Base-by-base conservation (phyloP, 2,797 vertebrate genomes). In the Sandelia bainsii region DNA sequence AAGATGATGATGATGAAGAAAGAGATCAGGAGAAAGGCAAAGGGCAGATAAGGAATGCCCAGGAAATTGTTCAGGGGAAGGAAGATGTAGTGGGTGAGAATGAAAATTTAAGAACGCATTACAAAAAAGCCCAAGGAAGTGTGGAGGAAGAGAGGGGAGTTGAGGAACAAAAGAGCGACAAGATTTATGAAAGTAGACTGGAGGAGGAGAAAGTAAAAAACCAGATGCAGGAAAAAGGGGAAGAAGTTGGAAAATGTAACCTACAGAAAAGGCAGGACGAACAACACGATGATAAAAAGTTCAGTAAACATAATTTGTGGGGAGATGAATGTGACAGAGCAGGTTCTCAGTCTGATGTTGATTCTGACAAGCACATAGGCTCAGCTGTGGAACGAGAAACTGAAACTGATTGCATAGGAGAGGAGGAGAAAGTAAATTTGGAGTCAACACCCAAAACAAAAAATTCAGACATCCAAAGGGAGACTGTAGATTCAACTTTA, bases 151-250 rank as follows among this genome's bases (percentile, higher is more conserved):
- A 61, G 49, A 42, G 14, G 10, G 8, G 27, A 65, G 34, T 1
- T 6, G 67, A 61, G 19, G 32, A 8, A 23, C 20, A 60, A 42
- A 5, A 67, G 16, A 20, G 40, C 13, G 44, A 49, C 6, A 34
- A 37, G 13, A 62, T 49, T 37, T 16, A 40, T 29, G 37, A 48
- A 51, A 32, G 19, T 16, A 40, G n/a, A 40, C 14, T 13, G 3
- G 19, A 62, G n/a, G 54, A 66, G 25, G 8, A 78, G 2, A 13
- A 27, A 27, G 16, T 45, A 14, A 42, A 62, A 27, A 27, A 69
- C 17, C 50, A 71, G 63, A 42, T 51, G 14, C 40, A 51, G 22
- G 64, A 63, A 61, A 66, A 39, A 11, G 39, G 54, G 17, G 19
- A 14, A 14, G 50, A 71, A 19, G 46, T 20, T 20, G 62, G 3